These are phyloP conservation scores for Brachyopa scutellaris DNA, from an alignment of 2,888 invertebrate genomes.

Conservation along the genomic window DNA sequence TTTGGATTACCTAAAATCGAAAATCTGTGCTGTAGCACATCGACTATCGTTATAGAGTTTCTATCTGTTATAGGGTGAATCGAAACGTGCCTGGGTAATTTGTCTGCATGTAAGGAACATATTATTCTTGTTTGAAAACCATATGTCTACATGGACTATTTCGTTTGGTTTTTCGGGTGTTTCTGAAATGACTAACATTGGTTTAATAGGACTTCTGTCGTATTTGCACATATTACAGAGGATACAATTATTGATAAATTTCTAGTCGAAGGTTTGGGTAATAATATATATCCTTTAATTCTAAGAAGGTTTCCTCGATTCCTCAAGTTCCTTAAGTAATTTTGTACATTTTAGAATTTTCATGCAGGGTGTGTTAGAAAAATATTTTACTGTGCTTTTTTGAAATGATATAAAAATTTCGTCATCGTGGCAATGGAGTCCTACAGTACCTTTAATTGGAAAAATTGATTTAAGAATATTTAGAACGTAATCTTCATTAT, in stretches of 20 bases:
- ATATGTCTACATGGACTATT: conserved; percentile 1
- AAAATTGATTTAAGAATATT: too few relatives aligned
- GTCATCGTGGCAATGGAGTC: too few relatives aligned
- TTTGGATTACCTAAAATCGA: conserved; percentile 29
- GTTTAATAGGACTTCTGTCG: conserved; percentile 23
- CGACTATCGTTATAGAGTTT: conserved; percentile 12
- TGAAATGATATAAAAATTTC: too few relatives aligned
- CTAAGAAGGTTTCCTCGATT: conserved; percentile 5
- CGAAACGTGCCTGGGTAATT: conserved; percentile 23
- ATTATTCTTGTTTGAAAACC: conserved; percentile 14
- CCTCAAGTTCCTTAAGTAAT: conserved; percentile 14
- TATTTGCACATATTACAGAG: conserved; percentile 17
- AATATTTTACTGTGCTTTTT: too few relatives aligned
- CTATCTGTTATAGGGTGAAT: conserved; percentile 13
- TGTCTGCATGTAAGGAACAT: conserved; percentile 34
- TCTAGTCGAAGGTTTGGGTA: conserved; percentile 19
- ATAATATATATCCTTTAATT: conserved; percentile 21
- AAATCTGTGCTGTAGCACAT: conserved; percentile 23
- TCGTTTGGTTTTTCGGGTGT: conserved; percentile 1
- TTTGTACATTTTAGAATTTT: too few relatives aligned
- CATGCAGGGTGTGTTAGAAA: too few relatives aligned
- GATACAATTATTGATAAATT: conserved; percentile 23
- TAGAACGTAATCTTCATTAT: too few relatives aligned
- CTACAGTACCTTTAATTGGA: too few relatives aligned
- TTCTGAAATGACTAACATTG: not conserved